Conservation (phyloP, 2,888 invertebrate species). For the Caenorhabditis virilis region DNA sequence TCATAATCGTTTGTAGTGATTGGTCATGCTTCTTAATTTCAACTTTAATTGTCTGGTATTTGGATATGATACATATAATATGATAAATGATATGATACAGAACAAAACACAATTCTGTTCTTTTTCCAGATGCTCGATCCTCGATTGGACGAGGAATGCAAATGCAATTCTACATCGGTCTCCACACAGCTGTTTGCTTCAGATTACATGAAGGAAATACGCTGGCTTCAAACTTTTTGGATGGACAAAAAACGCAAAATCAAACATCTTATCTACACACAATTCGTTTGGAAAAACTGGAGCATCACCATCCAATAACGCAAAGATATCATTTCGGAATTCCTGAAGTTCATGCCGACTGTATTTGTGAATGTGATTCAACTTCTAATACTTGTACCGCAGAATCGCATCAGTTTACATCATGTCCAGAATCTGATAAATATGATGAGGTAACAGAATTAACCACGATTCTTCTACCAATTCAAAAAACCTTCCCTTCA, state of each 20-base stretch:
- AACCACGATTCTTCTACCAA: too few relatives aligned
- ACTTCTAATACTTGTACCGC: conserved; percentile 40
- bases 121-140: conserved; percentile 36
- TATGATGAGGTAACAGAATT: conserved; percentile 24
- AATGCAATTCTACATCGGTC: conserved; percentile 56
- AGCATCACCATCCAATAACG: conserved; percentile 66
- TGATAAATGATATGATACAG: too few relatives aligned
- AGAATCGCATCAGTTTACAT: conserved; percentile 45
- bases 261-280: conserved; percentile 59
- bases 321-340: conserved; percentile 66
- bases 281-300: conserved; percentile 56
- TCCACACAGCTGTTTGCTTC: conserved; percentile 57
- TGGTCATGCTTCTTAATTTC: background rate
- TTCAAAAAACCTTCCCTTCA: too few relatives aligned
- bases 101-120: too few relatives aligned
- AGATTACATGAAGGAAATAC: conserved; percentile 41
- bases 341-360: conserved; percentile 63
- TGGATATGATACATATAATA: background rate
- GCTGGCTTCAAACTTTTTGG: conserved; percentile 5
- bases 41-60: background rate
- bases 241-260: conserved; percentile 15
- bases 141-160: conserved; percentile 46
- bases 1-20: background rate
- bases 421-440: conserved; percentile 40
- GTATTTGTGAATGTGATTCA: conserved; percentile 65